Conservation (phyloP, 2,888 invertebrate species). For the Tupiocoris notatus region DNA sequence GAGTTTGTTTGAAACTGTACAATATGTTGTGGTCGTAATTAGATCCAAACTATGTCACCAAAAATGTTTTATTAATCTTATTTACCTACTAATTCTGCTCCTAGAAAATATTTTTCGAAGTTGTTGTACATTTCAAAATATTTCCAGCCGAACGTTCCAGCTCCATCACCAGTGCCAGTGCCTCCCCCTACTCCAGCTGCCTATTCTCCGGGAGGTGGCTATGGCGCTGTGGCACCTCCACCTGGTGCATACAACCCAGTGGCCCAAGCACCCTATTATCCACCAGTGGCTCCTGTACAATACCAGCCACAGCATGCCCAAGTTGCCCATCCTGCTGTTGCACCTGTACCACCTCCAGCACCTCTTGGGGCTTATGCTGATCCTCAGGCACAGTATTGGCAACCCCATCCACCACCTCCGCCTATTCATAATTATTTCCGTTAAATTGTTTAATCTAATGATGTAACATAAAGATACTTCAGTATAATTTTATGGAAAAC, state of each 20-base stretch:
- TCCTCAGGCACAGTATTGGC: conserved; percentile 37
- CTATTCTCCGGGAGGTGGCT: neutral
- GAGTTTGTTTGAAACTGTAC: neutral
- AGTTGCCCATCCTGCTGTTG: conserved; percentile 11
- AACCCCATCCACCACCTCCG: conserved; percentile 40
- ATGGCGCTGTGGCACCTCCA: neutral
- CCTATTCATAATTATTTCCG: conserved; percentile 32
- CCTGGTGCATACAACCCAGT: neutral
- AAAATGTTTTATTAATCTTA: neutral
- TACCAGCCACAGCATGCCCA: conserved; percentile 17
- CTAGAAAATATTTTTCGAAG: conserved; percentile 1
- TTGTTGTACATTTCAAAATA: neutral
- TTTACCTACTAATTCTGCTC: neutral
- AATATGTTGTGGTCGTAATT: too few relatives aligned
- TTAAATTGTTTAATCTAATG: too few relatives aligned
- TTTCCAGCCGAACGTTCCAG: conserved; percentile 16
- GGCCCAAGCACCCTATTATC: neutral
- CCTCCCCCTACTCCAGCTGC: neutral
- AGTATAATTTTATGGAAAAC: too few relatives aligned
- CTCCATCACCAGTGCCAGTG: neutral
- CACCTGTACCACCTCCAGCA: conserved; percentile 18
- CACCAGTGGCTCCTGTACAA: neutral
- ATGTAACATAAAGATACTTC: too few relatives aligned
- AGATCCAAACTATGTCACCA: neutral
- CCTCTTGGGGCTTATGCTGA: conserved; percentile 27